Evolutionary conservation across 2,113 vertebrate species (phyloP).

Genomic region (Sphaerodactylus townsendi): DNA sequence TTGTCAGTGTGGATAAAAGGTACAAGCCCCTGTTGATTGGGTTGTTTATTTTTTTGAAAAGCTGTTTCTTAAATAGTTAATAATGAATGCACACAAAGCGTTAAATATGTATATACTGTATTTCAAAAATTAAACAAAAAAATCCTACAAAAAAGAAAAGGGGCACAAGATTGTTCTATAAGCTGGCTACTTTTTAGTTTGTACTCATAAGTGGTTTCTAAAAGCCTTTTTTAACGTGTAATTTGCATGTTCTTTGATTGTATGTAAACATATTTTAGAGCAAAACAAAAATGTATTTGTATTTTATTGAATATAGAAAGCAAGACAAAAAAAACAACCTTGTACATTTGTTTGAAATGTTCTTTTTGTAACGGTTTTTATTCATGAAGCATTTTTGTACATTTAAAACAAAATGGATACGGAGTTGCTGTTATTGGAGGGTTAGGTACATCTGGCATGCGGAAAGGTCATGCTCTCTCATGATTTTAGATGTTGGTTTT

Average conservation of each 20-base stretch:
- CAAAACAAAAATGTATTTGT: slow-evolving; percentile 93
- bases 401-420: slow-evolving; percentile 84
- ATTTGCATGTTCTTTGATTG: slow-evolving; percentile 99
- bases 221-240: slow-evolving; percentile 95
- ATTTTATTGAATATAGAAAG: slow-evolving; percentile 99
- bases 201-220: slow-evolving; percentile 99
- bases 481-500: slow-evolving; percentile 96
- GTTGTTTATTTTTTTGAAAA: slow-evolving; percentile 70
- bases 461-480: slow-evolving; percentile 97
- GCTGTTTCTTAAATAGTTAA: slow-evolving; percentile 85
- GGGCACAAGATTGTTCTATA: slow-evolving; percentile 95
- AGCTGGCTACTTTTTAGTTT: slow-evolving; percentile 98
- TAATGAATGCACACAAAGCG: slow-evolving; percentile 89
- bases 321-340: slow-evolving; percentile 85
- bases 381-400: slow-evolving; percentile 99
- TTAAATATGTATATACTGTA: slow-evolving; percentile 89
- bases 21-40: slow-evolving; percentile 66
- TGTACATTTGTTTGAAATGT: slow-evolving; percentile 99
- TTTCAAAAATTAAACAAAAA: slow-evolving; percentile 75
- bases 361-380: slow-evolving; percentile 99
- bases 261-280: slow-evolving; percentile 99
- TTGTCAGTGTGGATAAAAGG: slow-evolving; percentile 65
- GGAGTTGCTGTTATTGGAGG: slow-evolving; percentile 85
- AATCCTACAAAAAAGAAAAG: slow-evolving; percentile 76
- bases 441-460: slow-evolving; percentile 93